Conservation (phyloP, 2,797 vertebrate genomes). For the Syndactyla subalaris region DNA sequence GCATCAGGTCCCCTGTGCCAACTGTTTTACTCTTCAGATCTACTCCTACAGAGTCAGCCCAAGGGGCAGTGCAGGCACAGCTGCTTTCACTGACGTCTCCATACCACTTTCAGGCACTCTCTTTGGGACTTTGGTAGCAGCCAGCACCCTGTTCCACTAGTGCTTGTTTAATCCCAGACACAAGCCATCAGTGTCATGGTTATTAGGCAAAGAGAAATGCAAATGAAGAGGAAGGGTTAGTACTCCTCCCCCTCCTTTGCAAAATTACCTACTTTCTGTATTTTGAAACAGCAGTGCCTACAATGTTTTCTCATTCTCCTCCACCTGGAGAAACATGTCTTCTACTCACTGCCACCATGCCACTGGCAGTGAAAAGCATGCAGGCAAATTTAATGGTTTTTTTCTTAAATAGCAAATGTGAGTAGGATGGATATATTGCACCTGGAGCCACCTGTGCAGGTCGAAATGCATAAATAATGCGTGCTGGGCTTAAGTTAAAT, state of each 20-base stretch:
- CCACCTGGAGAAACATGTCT: not conserved
- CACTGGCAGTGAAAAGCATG: not conserved
- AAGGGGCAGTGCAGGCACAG: not conserved
- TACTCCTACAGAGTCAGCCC: not conserved
- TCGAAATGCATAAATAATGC: not conserved
- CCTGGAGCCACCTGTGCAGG: not conserved
- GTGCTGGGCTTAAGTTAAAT: not conserved
- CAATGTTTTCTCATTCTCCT: not conserved
- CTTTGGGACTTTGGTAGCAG: not conserved
- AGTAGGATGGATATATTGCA: not conserved
- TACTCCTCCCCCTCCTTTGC: not conserved
- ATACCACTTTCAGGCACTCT: not conserved
- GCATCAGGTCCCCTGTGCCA: not conserved
- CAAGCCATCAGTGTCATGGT: accelerated
- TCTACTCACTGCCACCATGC: not conserved
- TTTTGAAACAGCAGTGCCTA: not conserved
- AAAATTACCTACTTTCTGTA: not conserved
- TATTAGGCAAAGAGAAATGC: not conserved
- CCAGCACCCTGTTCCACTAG: not conserved
- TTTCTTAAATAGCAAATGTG: not conserved
- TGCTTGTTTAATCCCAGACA: not conserved
- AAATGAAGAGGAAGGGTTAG: not conserved
- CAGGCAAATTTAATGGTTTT: not conserved
- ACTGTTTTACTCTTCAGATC: not conserved
- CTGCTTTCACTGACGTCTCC: not conserved